Evolutionary conservation across 2,113 vertebrate species (phyloP).

Genomic region (Macroglossus sobrinus): DNA sequence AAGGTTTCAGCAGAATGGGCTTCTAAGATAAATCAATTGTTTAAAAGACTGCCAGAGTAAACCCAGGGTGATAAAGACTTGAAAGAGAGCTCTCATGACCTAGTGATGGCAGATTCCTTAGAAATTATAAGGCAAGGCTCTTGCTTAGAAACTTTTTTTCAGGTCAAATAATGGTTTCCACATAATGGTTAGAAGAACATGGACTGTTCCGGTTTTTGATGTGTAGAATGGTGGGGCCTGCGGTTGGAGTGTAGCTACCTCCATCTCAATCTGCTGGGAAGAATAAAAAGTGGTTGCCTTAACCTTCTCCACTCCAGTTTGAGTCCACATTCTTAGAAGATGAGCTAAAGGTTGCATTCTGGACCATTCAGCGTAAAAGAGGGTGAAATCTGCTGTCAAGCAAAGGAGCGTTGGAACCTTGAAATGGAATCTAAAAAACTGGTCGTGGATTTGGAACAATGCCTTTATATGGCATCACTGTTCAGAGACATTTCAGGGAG

Average conservation of each 20-base stretch:
- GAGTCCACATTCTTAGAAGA: slow-evolving; percentile 21
- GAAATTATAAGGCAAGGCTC: background rate
- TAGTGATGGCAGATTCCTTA: slow-evolving; percentile 30
- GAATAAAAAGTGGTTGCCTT: slow-evolving; percentile 28
- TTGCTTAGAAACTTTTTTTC: background rate
- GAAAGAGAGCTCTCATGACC: background rate
- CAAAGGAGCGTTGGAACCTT: slow-evolving; percentile 38
- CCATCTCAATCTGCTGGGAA: background rate
- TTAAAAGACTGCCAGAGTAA: slow-evolving; percentile 39
- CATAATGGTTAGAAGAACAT: background rate
- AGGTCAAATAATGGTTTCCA: slow-evolving; percentile 10
- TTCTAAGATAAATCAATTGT: background rate
- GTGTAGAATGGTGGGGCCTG: background rate
- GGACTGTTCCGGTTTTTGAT: background rate
- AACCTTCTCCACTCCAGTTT: slow-evolving; percentile 1
- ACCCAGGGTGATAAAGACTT: background rate
- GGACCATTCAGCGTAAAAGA: slow-evolving; percentile 47
- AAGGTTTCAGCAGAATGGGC: background rate
- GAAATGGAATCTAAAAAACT: slow-evolving; percentile 47
- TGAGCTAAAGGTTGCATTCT: background rate
- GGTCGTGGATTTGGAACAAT: slow-evolving; percentile 5
- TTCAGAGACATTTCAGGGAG: slow-evolving; percentile 36
- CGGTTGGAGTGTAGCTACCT: background rate
- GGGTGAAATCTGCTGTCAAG: slow-evolving; percentile 44
- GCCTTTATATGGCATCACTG: slow-evolving; percentile 20